Evolutionary conservation across 1,140 invertebrate species (phyloP).

Genomic region (Drosophila mauritiana): DNA sequence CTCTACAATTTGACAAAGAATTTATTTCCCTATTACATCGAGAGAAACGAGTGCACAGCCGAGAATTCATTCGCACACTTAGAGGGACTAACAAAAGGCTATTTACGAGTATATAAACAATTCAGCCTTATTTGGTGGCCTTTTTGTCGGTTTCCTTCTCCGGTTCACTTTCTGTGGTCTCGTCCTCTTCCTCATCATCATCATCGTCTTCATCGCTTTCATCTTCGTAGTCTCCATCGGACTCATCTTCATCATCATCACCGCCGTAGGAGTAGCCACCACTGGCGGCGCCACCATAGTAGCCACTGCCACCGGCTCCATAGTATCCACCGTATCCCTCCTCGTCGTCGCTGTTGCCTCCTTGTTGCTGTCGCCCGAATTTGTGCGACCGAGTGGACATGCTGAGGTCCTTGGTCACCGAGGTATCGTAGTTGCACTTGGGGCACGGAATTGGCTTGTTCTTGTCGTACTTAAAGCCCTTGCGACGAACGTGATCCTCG

Average conservation of each 20-base stretch:
- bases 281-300: constrained; percentile 85
- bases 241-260: constrained; percentile 86
- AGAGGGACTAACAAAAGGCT: constrained; percentile 1
- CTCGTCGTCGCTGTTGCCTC: constrained; percentile 87
- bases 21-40: constrained; percentile 33
- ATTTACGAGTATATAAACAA: constrained; percentile 1
- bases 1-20: constrained; percentile 30
- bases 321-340: constrained; percentile 85
- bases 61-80: constrained; percentile 4
- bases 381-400: constrained; percentile 95
- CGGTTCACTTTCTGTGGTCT: constrained; percentile 52
- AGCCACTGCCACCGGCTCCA: constrained; percentile 77
- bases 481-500: constrained; percentile 97
- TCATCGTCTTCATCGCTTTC: constrained; percentile 81
- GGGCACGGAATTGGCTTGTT: constrained; percentile 96
- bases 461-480: constrained; percentile 96
- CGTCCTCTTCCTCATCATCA: constrained; percentile 86
- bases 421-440: constrained; percentile 96
- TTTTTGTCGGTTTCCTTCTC: constrained; percentile 49
- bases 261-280: constrained; percentile 85
- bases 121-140: constrained; percentile 27
- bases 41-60: constrained; percentile 31
- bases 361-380: constrained; percentile 91
- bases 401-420: constrained; percentile 96
- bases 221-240: constrained; percentile 85